Percentiles rank a stretch among this genome's conserved stretches.
phyloP scores from a whole-genome alignment of 2,888 invertebrate genomes.

The Lasioglossum figueresi region DNA sequence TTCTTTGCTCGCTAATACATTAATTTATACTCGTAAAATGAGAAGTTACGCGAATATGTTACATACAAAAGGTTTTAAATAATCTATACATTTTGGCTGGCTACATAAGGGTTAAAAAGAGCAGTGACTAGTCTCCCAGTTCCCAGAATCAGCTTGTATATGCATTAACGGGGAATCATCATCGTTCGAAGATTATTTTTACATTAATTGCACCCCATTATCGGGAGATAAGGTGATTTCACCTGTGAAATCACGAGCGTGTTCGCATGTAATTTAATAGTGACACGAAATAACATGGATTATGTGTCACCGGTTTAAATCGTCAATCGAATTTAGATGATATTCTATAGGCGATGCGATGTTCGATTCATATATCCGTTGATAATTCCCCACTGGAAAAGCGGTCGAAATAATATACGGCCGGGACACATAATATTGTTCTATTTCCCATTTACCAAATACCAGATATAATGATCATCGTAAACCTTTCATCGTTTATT shows the following conservation, averaged over 20 bases:
- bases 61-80: too few relatives aligned
- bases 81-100: too few relatives aligned
- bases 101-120: too few relatives aligned
- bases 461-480: conserved; percentile 50
- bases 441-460: conserved; percentile 56
- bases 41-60: too few relatives aligned
- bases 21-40: too few relatives aligned
- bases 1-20: too few relatives aligned
- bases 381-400: conserved; percentile 32
- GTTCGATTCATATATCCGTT: conserved; percentile 19
- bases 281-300: conserved; percentile 35
- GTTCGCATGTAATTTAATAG: conserved; percentile 39
- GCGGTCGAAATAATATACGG: conserved; percentile 53
- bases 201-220: background rate
- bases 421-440: conserved; percentile 51
- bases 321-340: conserved; percentile 48
- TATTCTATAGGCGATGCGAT: conserved; percentile 34
- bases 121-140: too few relatives aligned
- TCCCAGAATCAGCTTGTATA: too few relatives aligned
- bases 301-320: conserved; percentile 34
- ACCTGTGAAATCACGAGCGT: conserved; percentile 15
- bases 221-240: background rate
- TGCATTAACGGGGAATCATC: background rate
- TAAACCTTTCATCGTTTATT: conserved; percentile 49
- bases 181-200: background rate